These are phyloP conservation scores for Ariopsis seemanni DNA, from an alignment of 2,113 vertebrate species.

Conservation along the genomic window DNA sequence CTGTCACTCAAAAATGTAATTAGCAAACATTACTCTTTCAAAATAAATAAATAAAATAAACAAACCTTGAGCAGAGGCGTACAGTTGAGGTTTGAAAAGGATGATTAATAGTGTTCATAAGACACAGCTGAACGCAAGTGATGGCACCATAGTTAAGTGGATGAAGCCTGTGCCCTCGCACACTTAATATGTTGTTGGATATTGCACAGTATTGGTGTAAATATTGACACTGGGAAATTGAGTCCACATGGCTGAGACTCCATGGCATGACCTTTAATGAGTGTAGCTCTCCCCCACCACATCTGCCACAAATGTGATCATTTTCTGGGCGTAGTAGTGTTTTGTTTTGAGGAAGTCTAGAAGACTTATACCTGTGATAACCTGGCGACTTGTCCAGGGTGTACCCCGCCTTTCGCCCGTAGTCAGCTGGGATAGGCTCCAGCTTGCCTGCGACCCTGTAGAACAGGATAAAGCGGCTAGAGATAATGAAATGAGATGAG, in stretches of 20 bases:
- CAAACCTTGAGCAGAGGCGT: constrained; percentile 60
- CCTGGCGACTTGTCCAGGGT: too few species aligned
- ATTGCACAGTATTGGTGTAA: constrained; percentile 39
- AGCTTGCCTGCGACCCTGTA: too few species aligned
- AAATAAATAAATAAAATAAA: constrained; percentile 42
- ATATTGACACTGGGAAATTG: constrained; percentile 51
- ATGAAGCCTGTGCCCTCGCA: constrained; percentile 27
- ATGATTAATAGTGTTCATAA: constrained; percentile 58
- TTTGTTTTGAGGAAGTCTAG: background rate
- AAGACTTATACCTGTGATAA: background rate
- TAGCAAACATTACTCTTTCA: constrained; percentile 58
- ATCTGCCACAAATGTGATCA: constrained; percentile 15
- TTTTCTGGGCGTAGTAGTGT: background rate
- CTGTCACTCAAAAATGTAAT: constrained; percentile 61
- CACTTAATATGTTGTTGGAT: constrained; percentile 39
- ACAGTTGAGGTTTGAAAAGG: constrained; percentile 57
- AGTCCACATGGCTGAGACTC: constrained; percentile 41
- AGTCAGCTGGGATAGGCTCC: too few species aligned
- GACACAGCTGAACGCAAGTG: constrained; percentile 50
- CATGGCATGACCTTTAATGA: constrained; percentile 15
- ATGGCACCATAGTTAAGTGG: constrained; percentile 35
- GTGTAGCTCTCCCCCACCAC: background rate
- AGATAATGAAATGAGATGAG: too few species aligned
- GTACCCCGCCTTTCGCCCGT: too few species aligned
- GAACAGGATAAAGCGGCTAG: too few species aligned